phyloP scores from a whole-genome alignment of 2,113 vertebrate genomes.

The Cyanistes caeruleus region DNA sequence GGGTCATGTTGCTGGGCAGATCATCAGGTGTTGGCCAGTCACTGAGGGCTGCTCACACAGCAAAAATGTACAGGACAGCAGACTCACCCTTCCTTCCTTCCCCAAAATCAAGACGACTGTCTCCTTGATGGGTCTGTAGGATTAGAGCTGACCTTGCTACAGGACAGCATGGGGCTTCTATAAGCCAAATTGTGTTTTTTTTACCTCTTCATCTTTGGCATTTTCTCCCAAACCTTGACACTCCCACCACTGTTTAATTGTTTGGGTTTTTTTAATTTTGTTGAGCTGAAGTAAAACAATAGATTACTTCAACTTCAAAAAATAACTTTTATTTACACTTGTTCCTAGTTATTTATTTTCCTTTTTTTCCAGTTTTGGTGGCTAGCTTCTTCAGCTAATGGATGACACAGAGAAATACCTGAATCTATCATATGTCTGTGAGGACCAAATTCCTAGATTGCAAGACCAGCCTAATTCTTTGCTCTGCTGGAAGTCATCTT shows the following conservation, averaged over 20 bases:
- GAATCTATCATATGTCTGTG: background rate
- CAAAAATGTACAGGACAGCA: background rate
- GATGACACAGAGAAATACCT: background rate
- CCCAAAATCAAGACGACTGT: background rate
- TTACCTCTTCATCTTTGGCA: background rate
- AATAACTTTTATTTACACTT: background rate
- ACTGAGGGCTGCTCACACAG: background rate
- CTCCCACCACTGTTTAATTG: background rate
- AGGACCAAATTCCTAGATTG: background rate
- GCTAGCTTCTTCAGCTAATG: background rate
- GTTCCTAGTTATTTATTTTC: rapidly evolving
- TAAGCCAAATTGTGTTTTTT: background rate
- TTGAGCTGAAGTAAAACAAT: background rate
- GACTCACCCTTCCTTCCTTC: background rate
- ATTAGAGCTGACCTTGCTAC: background rate
- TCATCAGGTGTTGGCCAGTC: background rate
- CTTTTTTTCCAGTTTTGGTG: background rate
- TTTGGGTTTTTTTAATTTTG: background rate
- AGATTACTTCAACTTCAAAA: background rate
- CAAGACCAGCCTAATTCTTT: background rate
- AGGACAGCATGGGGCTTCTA: background rate
- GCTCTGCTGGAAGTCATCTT: background rate
- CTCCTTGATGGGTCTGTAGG: background rate
- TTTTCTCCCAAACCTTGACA: background rate
- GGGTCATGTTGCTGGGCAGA: background rate